Evolutionary conservation across 1,140 invertebrate genomes (phyloP).

Genomic region (Heliconius hermathena): DNA sequence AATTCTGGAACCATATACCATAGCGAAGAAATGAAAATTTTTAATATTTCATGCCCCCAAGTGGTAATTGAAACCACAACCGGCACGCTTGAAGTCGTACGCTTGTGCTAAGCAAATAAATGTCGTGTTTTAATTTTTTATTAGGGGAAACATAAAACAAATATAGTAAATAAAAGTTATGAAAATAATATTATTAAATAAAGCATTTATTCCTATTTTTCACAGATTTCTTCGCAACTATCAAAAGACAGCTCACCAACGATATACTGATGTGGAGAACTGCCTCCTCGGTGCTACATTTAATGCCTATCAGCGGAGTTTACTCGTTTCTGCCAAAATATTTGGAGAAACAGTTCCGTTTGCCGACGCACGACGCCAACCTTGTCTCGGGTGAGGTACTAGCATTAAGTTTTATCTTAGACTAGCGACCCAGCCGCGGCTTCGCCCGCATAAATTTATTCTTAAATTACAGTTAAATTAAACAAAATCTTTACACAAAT

Average conservation of each 20-base stretch:
- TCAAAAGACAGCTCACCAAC: conserved; percentile 92
- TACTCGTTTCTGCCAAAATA: conserved; percentile 98
- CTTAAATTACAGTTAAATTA: too few relatives aligned
- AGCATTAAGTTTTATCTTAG: conserved; percentile 34
- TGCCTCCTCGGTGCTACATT: conserved; percentile 93
- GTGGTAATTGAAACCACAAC: too few relatives aligned
- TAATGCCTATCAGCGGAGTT: conserved; percentile 94
- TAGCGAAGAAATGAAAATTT: too few relatives aligned
- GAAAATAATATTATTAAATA: too few relatives aligned
- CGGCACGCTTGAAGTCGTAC: too few relatives aligned
- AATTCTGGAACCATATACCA: too few relatives aligned
- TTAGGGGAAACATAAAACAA: too few relatives aligned
- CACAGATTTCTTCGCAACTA: conserved; percentile 92
- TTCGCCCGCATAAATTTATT: not conserved
- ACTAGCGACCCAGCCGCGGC: not conserved
- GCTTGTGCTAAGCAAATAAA: too few relatives aligned
- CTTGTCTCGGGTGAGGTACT: conserved; percentile 91
- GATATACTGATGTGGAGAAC: conserved; percentile 95
- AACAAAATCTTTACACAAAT: too few relatives aligned
- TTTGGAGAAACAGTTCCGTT: conserved; percentile 94
- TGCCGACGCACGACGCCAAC: conserved; percentile 93
- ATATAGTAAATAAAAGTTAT: too few relatives aligned
- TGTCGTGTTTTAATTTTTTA: too few relatives aligned
- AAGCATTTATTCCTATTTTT: not conserved
- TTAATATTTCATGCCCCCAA: too few relatives aligned